Evolutionary conservation across 2,888 invertebrate species (phyloP).

Genomic region (Mesorhabditis spiculigera): DNA sequence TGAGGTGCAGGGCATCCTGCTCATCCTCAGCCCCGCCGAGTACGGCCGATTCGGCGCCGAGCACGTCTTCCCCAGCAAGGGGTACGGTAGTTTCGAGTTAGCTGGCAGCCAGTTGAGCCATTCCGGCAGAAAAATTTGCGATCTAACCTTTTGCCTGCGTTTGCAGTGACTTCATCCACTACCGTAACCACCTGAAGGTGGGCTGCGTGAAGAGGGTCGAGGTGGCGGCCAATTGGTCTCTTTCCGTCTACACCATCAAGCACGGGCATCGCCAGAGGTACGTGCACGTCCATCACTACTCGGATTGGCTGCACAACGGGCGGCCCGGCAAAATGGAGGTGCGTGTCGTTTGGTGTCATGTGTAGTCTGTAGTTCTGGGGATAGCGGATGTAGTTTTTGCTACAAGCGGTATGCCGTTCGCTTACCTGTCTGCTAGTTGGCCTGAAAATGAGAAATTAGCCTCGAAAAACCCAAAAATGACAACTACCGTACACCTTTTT

Average conservation of each 20-base stretch:
- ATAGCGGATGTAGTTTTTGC: too few relatives aligned
- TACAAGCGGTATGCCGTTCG: too few relatives aligned
- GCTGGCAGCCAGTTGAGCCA: not conserved
- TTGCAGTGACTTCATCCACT: conserved; percentile 29
- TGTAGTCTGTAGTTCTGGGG: too few relatives aligned
- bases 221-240: conserved; percentile 20
- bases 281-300: conserved; percentile 30
- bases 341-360: not conserved
- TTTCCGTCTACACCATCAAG: conserved; percentile 22
- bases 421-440: too few relatives aligned
- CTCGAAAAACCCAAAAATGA: too few relatives aligned
- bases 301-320: conserved; percentile 23
- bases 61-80: conserved; percentile 22
- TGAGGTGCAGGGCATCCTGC: conserved; percentile 20
- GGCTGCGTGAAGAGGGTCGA: conserved; percentile 27
- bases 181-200: conserved; percentile 25
- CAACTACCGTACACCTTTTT: not conserved
- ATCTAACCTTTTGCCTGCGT: not conserved
- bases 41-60: conserved; percentile 21
- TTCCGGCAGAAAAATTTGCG: not conserved
- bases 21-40: conserved; percentile 27
- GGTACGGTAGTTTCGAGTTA: conserved; percentile 12
- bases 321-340: conserved; percentile 15
- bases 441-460: too few relatives aligned
- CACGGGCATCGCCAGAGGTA: conserved; percentile 21